Evolutionary conservation across 1,140 invertebrate species (phyloP), one percentile per base, ranked within the genome.

Genomic region (Galendromus occidentalis): DNA sequence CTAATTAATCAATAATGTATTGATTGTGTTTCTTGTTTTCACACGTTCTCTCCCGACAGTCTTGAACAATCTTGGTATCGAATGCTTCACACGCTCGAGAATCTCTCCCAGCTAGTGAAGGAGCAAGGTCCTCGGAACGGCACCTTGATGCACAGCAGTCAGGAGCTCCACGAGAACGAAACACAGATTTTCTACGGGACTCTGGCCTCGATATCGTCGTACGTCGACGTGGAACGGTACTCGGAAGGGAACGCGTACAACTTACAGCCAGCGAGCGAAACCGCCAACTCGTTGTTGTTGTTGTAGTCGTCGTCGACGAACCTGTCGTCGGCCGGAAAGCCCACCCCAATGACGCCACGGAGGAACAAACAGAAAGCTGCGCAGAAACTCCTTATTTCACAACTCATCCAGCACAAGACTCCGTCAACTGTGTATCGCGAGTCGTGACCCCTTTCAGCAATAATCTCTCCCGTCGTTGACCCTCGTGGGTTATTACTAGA

Each of bases 1-100:
- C n/a, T n/a, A n/a, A n/a, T n/a, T n/a, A n/a, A n/a, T n/a, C n/a
- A n/a, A n/a, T n/a, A n/a, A n/a, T n/a, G n/a, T n/a, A n/a, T n/a
- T n/a, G n/a, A n/a, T n/a, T n/a, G n/a, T n/a, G n/a, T n/a, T n/a
- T n/a, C n/a, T n/a, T n/a, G n/a, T n/a, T n/a, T n/a, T n/a, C n/a
- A n/a, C n/a, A n/a, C n/a, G n/a, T n/a, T 14, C 14, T 14, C n/a
- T 14, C 14, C 87, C 69, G 90, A 95, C 74, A 86, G 86, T 67
- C 83, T 95, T 17, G 85, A 87, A 42, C 91, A 96, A 78, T 85
- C 85, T 71, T 96, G 92, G 92, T 96, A 91, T 76, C 82, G 92
- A 66, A 85, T 96, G 71, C 76, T 96, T 41, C 88, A 94, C 70
- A 88, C 86, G 41, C 83, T 94, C 68, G 91, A 92, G 25, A 94